Conservation (phyloP, 2,888 invertebrate genomes). For the Pollenia griseotomentosa region DNA sequence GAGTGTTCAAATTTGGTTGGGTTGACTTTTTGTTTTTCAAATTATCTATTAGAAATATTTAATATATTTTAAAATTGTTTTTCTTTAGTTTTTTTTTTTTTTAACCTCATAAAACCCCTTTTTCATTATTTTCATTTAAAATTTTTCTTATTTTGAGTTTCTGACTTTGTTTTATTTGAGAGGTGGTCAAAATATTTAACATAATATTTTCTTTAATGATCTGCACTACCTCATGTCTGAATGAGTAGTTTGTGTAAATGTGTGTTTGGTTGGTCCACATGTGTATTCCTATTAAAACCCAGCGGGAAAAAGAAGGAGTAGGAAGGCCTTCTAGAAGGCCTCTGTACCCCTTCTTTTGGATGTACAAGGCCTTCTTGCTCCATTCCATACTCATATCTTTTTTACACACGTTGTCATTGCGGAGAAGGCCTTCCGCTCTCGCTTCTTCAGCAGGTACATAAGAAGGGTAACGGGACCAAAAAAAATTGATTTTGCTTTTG, state of each 20-base stretch:
- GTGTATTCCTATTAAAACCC: constrained; percentile 24
- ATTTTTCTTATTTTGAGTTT: constrained; percentile 19
- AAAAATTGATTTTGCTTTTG: too few species aligned
- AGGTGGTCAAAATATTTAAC: constrained; percentile 66
- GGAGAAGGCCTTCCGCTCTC: too few species aligned
- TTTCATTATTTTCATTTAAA: constrained; percentile 33
- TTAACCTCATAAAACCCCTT: constrained; percentile 45
- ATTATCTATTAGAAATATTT: constrained; percentile 1
- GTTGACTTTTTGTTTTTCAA: background rate
- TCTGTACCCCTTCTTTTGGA: too few species aligned
- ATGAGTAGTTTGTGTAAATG: background rate
- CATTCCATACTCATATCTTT: too few species aligned
- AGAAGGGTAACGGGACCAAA: too few species aligned
- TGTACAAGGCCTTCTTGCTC: too few species aligned
- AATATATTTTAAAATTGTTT: constrained; percentile 42
- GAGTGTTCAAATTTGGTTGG: constrained; percentile 49
- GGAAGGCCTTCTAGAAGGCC: too few species aligned
- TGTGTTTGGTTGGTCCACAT: background rate
- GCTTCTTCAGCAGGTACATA: too few species aligned
- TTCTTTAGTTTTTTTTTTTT: background rate
- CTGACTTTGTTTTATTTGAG: constrained; percentile 15
- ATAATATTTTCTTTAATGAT: constrained; percentile 70
- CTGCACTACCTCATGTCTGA: constrained; percentile 15
- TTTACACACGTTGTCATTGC: too few species aligned
- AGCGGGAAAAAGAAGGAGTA: too few species aligned